Evolutionary conservation across 1,140 invertebrate species (phyloP).

Genomic region (Leptopilina boulardi): DNA sequence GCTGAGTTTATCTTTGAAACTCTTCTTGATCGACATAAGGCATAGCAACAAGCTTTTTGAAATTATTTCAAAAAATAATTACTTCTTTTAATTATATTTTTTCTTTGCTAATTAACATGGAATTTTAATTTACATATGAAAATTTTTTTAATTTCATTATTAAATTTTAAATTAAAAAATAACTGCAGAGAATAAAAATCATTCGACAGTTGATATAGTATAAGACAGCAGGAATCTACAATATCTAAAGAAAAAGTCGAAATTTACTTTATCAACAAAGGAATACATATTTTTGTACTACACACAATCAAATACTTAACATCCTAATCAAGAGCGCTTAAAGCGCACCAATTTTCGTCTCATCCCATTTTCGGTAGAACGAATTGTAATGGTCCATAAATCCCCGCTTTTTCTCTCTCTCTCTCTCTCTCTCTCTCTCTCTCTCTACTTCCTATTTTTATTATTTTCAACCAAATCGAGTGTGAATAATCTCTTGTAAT

Average conservation of each 20-base stretch:
- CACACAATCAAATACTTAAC: not conserved
- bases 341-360: constrained; percentile 23
- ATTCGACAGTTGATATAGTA: not conserved
- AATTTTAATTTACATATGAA: not conserved
- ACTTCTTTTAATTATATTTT: no score
- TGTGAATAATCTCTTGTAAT: constrained; percentile 69
- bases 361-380: constrained; percentile 54
- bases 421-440: constrained; percentile 58
- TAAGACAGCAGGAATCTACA: not conserved
- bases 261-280: not conserved
- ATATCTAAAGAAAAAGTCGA: not conserved
- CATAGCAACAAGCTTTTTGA: no score
- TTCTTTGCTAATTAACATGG: no score
- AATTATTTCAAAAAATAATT: no score
- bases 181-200: no score
- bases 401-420: constrained; percentile 56
- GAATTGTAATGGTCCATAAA: constrained; percentile 68
- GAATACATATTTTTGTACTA: not conserved
- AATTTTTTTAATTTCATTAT: no score
- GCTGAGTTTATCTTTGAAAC: no score
- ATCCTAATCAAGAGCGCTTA: constrained; percentile 29
- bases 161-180: no score
- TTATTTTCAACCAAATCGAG: constrained; percentile 60
- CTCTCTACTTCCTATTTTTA: constrained; percentile 49
- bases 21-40: no score